These are phyloP conservation scores for Neopipo cinnamomea DNA, from an alignment of 2,113 vertebrate genomes.

Conservation along the genomic window DNA sequence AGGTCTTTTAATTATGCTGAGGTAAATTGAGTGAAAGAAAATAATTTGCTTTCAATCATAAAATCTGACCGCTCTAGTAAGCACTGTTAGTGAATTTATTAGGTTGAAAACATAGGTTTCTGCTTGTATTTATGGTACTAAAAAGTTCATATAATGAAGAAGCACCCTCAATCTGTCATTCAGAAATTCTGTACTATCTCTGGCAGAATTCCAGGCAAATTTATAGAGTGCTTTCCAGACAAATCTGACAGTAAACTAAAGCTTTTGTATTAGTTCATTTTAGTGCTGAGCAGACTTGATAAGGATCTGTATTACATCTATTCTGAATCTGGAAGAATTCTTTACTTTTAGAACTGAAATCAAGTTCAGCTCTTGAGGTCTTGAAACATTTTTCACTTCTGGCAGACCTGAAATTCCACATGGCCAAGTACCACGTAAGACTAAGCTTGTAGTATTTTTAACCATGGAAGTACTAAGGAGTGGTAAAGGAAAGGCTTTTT, in stretches of 20 bases:
- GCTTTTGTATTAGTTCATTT: not conserved
- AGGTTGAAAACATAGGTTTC: not conserved
- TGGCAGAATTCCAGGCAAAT: conserved; percentile 30
- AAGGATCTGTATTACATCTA: not conserved
- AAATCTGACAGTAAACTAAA: not conserved
- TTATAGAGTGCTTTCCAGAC: not conserved
- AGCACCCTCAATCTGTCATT: not conserved
- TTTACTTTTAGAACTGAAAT: conserved; percentile 23
- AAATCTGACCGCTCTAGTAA: not conserved
- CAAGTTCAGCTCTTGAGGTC: not conserved
- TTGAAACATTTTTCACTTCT: not conserved
- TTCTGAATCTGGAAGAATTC: not conserved
- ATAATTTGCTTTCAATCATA: conserved; percentile 27
- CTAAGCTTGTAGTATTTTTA: not conserved
- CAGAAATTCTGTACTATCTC: not conserved
- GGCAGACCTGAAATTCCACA: not conserved
- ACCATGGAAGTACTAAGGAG: not conserved
- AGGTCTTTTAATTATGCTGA: conserved; percentile 22
- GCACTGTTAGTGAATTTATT: conserved; percentile 3
- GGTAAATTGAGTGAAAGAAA: conserved; percentile 33
- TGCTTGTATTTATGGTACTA: not conserved
- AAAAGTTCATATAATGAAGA: not conserved
- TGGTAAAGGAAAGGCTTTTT: not conserved
- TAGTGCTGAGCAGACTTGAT: not conserved
- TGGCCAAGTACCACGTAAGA: not conserved